A percentile compares a stretch with the other conserved stretches of the same genome.
These are phyloP conservation scores for Lissonota sp. DNA, from an alignment of 2,888 invertebrate species.

Conservation along the genomic window DNA sequence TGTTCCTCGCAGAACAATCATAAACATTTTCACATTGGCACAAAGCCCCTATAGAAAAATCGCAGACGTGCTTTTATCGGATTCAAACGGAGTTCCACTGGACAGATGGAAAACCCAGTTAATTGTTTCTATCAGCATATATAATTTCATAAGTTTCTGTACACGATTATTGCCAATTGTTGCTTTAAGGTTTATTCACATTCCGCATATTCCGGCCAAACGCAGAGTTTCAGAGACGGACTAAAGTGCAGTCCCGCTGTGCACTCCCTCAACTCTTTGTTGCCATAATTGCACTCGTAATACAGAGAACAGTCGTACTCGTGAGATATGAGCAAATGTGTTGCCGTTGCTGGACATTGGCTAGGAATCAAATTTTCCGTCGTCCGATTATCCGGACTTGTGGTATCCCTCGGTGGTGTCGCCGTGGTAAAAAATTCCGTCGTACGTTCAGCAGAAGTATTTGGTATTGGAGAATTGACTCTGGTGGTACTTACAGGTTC, in stretches of 20 bases:
- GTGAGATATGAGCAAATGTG: constrained; percentile 59
- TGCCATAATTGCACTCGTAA: constrained; percentile 67
- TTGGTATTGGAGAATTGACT: not conserved
- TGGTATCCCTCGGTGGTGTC: not conserved
- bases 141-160: not conserved
- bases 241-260: constrained; percentile 66
- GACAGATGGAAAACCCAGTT: constrained; percentile 65
- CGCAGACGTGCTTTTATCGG: constrained; percentile 59
- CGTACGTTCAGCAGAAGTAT: not conserved
- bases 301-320: constrained; percentile 67
- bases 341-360: constrained; percentile 50
- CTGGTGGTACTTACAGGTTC: not conserved
- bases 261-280: constrained; percentile 61
- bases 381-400: not conserved
- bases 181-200: constrained; percentile 46
- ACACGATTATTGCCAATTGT: constrained; percentile 65
- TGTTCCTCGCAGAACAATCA: not conserved
- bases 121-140: constrained; percentile 10
- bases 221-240: constrained; percentile 53
- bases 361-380: not conserved
- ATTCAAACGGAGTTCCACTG: constrained; percentile 65
- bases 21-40: constrained; percentile 50
- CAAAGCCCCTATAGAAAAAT: constrained; percentile 56
- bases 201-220: constrained; percentile 49
- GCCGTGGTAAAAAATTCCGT: not conserved